phyloP scores from a whole-genome alignment of 2,888 invertebrate species.

The Tillus elongatus region DNA sequence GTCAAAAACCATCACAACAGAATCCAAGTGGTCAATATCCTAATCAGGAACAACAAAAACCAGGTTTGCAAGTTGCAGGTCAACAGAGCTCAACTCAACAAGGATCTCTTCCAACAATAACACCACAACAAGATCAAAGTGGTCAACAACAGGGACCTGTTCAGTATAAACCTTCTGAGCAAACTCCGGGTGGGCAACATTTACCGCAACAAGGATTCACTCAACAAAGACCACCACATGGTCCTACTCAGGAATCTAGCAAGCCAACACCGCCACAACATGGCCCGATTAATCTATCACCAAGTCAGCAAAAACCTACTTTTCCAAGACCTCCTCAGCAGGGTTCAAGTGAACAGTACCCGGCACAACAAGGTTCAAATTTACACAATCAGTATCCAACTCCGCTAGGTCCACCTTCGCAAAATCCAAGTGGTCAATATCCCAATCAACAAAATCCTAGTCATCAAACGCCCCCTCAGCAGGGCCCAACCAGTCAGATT shows the following conservation, averaged over 20 bases:
- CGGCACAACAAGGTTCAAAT: not conserved
- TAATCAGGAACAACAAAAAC: not conserved
- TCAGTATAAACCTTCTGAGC: not conserved
- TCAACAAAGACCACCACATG: not conserved
- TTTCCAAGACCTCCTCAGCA: not conserved
- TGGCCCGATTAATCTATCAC: not conserved
- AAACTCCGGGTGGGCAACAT: not conserved
- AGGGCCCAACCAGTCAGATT: not conserved
- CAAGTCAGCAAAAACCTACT: not conserved
- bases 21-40: not conserved
- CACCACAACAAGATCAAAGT: not conserved
- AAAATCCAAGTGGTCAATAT: not conserved
- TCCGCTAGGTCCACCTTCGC: no score
- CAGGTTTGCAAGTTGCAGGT: not conserved
- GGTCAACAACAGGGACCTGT: not conserved
- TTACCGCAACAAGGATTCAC: not conserved
- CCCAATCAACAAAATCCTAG: slow-evolving; percentile 1
- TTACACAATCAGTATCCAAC: no score
- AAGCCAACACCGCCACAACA: not conserved
- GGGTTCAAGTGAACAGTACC: not conserved
- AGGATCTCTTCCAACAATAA: not conserved
- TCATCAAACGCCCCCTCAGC: not conserved
- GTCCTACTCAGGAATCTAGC: no score
- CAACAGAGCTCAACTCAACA: not conserved
- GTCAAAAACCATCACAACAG: not conserved